These are phyloP conservation scores for Dasypus novemcinctus DNA, from an alignment of 2,113 vertebrate genomes.

Conservation along the genomic window DNA sequence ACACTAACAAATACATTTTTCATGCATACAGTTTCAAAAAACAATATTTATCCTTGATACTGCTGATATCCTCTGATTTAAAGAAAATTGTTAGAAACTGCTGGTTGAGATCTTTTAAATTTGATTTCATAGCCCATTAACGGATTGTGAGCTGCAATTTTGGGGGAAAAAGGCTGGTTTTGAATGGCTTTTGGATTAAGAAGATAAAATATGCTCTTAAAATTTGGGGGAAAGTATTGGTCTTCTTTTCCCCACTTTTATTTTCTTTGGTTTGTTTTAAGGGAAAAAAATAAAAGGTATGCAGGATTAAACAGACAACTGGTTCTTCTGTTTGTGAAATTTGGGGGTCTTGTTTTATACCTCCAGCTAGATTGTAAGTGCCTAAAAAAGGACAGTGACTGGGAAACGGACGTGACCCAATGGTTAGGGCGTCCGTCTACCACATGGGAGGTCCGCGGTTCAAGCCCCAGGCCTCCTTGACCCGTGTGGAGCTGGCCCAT, in stretches of 20 bases:
- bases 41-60: neutral
- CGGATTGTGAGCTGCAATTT: constrained; percentile 2
- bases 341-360: neutral
- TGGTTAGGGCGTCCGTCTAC: too few relatives aligned
- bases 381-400: neutral
- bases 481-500: too few relatives aligned
- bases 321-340: constrained; percentile 13
- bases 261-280: neutral
- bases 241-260: neutral
- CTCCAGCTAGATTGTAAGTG: neutral
- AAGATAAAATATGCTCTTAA: neutral
- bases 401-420: too few relatives aligned
- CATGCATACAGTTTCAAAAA: neutral
- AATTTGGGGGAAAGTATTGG: neutral
- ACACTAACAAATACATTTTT: constrained; percentile 11
- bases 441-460: too few relatives aligned
- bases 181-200: constrained; percentile 19
- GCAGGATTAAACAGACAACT: neutral
- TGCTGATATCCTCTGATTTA: neutral
- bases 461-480: too few relatives aligned
- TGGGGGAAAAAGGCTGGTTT: neutral
- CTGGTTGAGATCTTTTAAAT: neutral
- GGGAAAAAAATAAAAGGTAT: neutral
- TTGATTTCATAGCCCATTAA: constrained; percentile 17
- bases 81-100: neutral